Evolutionary conservation across 2,113 vertebrate species (phyloP).

Genomic region (Pluvianellus socialis): DNA sequence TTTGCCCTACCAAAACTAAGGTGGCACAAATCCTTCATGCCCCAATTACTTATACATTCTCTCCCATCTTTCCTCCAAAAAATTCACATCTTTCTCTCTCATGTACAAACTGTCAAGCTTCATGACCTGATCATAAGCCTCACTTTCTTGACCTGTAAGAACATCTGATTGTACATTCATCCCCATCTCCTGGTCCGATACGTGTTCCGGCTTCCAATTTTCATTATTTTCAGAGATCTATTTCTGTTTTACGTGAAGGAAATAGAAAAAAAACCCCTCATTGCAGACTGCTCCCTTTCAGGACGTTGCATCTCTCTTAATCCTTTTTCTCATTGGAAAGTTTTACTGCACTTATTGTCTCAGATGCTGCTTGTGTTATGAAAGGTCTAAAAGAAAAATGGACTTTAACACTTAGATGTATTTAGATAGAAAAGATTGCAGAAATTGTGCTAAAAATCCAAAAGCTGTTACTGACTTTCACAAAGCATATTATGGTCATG

Average conservation of each 20-base stretch:
- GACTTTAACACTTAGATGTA: neutral
- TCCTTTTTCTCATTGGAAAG: neutral
- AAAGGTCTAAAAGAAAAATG: neutral
- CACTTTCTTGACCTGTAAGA: neutral
- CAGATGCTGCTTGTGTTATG: neutral
- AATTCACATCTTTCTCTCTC: neutral
- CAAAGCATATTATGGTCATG: neutral
- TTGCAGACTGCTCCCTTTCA: neutral
- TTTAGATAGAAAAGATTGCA: neutral
- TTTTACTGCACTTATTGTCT: neutral
- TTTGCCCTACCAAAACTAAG: neutral
- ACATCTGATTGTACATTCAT: neutral
- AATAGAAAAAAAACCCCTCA: neutral
- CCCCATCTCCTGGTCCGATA: neutral
- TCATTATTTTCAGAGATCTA: neutral
- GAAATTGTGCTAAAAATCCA: neutral
- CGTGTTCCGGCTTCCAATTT: neutral
- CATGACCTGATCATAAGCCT: neutral
- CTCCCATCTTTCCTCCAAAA: neutral
- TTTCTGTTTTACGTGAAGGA: neutral
- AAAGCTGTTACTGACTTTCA: neutral
- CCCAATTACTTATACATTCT: neutral
- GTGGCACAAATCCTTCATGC: neutral
- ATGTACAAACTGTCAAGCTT: neutral
- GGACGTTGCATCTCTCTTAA: neutral